Conservation (phyloP, 1,140 invertebrate genomes). For the Microplitis demolitor region DNA sequence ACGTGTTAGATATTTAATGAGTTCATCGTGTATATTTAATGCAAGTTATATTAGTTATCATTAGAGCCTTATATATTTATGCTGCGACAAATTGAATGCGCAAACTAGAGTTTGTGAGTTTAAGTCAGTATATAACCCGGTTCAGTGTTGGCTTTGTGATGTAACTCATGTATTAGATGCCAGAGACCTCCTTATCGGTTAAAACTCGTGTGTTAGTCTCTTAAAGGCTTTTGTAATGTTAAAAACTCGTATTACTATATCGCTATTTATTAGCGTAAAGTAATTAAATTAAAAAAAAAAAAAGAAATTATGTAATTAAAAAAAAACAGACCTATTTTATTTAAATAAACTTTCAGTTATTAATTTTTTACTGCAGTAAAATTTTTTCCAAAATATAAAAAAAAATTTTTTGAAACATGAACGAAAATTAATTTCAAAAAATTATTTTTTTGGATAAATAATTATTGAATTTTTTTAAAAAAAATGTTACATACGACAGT, state of each 20-base stretch:
- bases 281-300: neutral
- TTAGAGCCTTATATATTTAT: no score
- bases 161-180: constrained; percentile 1
- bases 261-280: constrained; percentile 26
- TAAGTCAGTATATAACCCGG: no score
- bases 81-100: no score
- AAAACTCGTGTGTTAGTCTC: neutral
- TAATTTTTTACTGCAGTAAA: neutral
- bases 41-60: no score
- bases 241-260: constrained; percentile 1
- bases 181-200: constrained; percentile 26
- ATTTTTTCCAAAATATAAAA: no score
- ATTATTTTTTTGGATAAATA: no score
- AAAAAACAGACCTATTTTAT: neutral
- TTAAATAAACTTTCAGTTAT: no score
- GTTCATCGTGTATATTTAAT: no score
- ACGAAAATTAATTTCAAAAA: no score
- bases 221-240: neutral
- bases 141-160: neutral
- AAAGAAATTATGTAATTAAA: neutral
- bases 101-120: no score
- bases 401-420: no score
- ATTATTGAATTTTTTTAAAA: neutral
- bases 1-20: no score
- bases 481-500: constrained; percentile 36